phyloP scores from a whole-genome alignment of 2,797 vertebrate genomes.

The Lepus oiostolus region DNA sequence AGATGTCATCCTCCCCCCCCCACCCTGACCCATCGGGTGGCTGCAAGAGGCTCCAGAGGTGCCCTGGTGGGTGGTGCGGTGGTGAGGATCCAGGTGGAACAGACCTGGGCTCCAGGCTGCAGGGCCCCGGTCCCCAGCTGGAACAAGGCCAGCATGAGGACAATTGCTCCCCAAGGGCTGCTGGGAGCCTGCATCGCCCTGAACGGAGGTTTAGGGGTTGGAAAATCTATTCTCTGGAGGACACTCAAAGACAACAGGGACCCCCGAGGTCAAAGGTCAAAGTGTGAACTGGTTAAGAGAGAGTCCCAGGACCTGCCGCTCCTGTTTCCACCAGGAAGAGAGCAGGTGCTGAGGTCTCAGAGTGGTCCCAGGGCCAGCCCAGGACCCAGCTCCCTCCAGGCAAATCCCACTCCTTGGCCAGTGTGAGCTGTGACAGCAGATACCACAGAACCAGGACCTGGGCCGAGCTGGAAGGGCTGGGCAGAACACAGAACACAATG shows the following conservation, averaged over 20 bases:
- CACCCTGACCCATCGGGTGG: background rate
- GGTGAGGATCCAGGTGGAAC: background rate
- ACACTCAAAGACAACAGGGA: background rate
- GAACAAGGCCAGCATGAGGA: background rate
- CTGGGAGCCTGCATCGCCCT: background rate
- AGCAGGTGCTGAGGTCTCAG: background rate
- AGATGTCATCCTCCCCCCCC: background rate
- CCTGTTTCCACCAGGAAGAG: background rate
- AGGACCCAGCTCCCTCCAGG: background rate
- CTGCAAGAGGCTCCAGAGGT: background rate
- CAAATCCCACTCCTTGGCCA: background rate
- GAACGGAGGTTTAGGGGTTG: background rate
- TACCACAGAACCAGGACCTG: background rate
- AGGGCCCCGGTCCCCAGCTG: background rate
- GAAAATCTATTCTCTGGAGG: background rate
- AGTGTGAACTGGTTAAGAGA: background rate
- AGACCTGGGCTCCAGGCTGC: background rate
- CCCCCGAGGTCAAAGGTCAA: background rate
- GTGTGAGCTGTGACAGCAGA: background rate
- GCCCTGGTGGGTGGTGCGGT: background rate
- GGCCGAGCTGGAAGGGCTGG: background rate
- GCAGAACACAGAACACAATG: fast-evolving
- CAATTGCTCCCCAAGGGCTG: background rate
- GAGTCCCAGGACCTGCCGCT: background rate
- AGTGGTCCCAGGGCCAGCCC: fast-evolving